Evolutionary conservation across 2,797 vertebrate genomes (phyloP).

Genomic region (Gadopsis marmoratus): DNA sequence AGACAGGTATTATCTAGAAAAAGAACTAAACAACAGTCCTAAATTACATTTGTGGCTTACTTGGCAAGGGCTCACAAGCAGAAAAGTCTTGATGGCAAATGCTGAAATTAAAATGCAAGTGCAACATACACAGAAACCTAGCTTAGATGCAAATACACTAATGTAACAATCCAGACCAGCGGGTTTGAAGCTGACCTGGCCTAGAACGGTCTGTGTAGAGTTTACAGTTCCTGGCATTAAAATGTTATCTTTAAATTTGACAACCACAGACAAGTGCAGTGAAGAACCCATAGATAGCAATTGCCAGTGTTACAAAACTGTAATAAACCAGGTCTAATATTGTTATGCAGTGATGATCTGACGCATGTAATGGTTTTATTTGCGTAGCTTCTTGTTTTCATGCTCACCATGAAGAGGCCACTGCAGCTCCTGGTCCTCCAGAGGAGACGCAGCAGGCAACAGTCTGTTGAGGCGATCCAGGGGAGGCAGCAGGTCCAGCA

Average conservation of each 20-base stretch:
- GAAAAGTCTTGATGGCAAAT: neutral
- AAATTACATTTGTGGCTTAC: neutral
- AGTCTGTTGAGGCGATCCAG: constrained; percentile 94
- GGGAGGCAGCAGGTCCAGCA: constrained; percentile 95
- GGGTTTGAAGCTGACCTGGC: neutral
- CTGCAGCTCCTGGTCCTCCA: constrained; percentile 98
- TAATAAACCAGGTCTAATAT: neutral
- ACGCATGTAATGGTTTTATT: neutral
- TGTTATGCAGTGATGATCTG: neutral
- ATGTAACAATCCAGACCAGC: neutral
- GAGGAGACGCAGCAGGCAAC: constrained; percentile 91
- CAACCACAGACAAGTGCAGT: too few species aligned
- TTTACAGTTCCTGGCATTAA: neutral
- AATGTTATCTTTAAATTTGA: neutral
- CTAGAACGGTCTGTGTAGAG: neutral
- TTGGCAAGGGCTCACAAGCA: neutral
- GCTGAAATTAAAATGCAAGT: neutral
- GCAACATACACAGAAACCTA: neutral
- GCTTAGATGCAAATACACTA: neutral
- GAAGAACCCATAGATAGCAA: neutral
- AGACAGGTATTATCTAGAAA: neutral
- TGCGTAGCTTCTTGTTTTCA: neutral
- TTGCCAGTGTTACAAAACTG: neutral
- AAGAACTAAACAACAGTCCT: neutral
- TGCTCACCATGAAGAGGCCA: constrained; percentile 97